Evolutionary conservation across 1,140 invertebrate species (phyloP), one percentile per base, ranked within the genome.

Genomic region (Ips nitidus): DNA sequence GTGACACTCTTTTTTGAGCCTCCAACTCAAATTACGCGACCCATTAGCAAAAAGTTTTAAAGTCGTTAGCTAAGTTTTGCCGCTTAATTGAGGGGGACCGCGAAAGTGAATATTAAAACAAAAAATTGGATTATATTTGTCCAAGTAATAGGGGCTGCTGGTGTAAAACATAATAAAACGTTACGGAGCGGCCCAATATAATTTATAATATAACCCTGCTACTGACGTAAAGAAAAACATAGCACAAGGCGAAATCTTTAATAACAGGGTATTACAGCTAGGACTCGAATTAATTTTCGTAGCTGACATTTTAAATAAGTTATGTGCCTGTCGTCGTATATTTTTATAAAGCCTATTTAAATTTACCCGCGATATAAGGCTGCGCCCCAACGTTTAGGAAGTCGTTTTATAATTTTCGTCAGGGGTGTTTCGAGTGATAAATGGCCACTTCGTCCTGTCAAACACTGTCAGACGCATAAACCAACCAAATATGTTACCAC

Each of bases 291-390:
- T 79, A 79, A 77, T 78, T 79, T 77, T 75, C 75, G 63, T 58
- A 73, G 71, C 77, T 78, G 77, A 77, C 77, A 78, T 76, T 77
- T 77, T 78, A 76, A 78, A 79, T 79, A 79, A 79, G 74, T 79
- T 79, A 79, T 79, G 75, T 74, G 73, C 74, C 74, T 78, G 75
- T 77, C 76, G 74, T 66, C 75, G 73, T 78, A 77, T 77, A 79
- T 79, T 79, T 79, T 79, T 79, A 78, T 78, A 76, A 78, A 77
- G 73, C 75, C 76, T 71, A 77, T 76, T 77, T 76, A 70, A 74
- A 73, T 76, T 77, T 74, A 59, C 71, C 52, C 69, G 56, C 71
- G 59, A 70, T 73, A 70, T 70, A 71, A 70, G 53, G 41, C 71
- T 42, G 52, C 63, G 65, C 69, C 74, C 67, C 66, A 66, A 39